Evolutionary conservation across 1,140 invertebrate species (phyloP).

Genomic region (Platyscapa corneri): DNA sequence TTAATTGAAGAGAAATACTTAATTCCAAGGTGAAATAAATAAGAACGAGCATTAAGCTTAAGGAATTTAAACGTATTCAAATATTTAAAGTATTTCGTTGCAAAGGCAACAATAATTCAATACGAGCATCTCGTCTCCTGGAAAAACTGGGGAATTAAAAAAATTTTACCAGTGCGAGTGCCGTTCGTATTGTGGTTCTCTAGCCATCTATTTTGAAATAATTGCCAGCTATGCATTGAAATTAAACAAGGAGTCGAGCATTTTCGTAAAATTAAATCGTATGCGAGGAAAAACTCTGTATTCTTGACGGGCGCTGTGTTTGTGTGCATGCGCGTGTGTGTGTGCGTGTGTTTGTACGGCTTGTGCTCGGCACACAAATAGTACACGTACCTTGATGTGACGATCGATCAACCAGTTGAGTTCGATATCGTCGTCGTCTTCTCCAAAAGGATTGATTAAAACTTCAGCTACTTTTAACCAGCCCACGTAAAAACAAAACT

Average conservation of each 20-base stretch:
- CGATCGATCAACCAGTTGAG: constrained; percentile 92
- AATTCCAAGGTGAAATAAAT: background rate
- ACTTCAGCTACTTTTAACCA: constrained; percentile 97
- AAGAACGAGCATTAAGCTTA: background rate
- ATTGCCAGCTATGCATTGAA: background rate
- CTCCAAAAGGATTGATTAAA: constrained; percentile 93
- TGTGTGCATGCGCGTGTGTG: background rate
- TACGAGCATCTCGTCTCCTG: background rate
- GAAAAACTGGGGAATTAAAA: background rate
- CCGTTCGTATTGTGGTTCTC: no score
- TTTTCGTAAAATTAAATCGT: background rate
- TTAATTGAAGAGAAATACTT: background rate
- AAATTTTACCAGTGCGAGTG: no score
- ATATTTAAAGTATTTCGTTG: background rate
- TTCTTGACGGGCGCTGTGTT: background rate
- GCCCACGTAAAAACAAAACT: constrained; percentile 98
- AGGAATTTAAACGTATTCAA: background rate
- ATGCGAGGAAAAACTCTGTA: background rate
- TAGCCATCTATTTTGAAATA: no score
- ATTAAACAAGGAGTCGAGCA: background rate
- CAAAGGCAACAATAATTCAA: background rate
- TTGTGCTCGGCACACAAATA: background rate
- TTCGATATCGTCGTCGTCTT: constrained; percentile 96
- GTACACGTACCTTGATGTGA: constrained; percentile 84
- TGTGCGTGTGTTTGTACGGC: no score